Base-by-base conservation (phyloP, 2,888 invertebrate genomes). In the Dioctria linearis region DNA sequence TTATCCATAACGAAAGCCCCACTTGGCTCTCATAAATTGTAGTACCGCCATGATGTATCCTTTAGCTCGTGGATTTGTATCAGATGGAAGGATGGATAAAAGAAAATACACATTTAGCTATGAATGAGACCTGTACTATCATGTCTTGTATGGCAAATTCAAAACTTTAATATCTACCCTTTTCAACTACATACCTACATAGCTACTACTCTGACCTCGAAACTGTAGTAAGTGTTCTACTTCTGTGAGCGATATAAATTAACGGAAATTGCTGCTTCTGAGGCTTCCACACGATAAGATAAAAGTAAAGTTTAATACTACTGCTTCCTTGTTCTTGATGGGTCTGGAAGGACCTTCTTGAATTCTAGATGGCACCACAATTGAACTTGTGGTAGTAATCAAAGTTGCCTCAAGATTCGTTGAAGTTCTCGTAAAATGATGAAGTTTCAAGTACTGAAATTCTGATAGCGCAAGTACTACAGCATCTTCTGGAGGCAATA, bases 211-310 rank as follows among this genome's bases (percentile, higher is more conserved):
- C 4, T 42, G 40, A 65, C 65, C 46, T 67, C 46, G 9, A 49
- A 25, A 25, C 46, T 8, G 4, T 5, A 25, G 25, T 3, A 13
- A 25, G 46, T 25, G 42, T 25, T 25, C 11, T 63, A 11, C n/a
- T 25, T 25, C 8, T 67, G 3, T 42, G 9, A 67, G 43, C 6
- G 46, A 43, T 43, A 67, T 67, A 67, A 67, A 67, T 67, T 67
- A 67, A 67, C 25, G 67, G 43, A 67, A 67, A 67, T 67, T 67
- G 67, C 67, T 67, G 67, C 43, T 67, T 67, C 43, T n/a, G 67
- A 67, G 67, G 67, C 43, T 67, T 43, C 67, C 46, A 67, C 43
- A 43, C 46, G 42, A 43, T 46, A 46, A 67, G 67, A 67, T 67
- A 46, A 67, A 67, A 67, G 67, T 46, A 67, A 67, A 67, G 67